Conservation (phyloP, 2,113 vertebrate species). For the Crocuta crocuta region DNA sequence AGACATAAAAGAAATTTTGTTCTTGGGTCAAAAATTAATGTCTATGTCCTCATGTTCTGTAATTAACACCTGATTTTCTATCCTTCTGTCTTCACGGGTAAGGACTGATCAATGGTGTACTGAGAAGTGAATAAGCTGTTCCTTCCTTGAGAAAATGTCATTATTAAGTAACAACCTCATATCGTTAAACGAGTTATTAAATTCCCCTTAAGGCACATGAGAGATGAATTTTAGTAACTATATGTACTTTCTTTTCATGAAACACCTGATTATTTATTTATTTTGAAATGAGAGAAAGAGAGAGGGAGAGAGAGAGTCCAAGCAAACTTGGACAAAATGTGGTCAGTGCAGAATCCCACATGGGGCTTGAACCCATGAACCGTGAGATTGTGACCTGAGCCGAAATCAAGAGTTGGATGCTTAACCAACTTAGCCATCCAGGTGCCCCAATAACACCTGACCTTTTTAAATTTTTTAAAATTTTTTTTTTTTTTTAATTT, state of each 20-base stretch:
- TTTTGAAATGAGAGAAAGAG: too few species aligned
- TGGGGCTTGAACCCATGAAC: too few species aligned
- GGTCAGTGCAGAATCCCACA: too few species aligned
- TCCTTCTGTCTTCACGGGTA: background rate
- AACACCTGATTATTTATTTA: background rate
- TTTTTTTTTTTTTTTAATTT: slow-evolving; percentile 54
- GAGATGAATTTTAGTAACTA: background rate
- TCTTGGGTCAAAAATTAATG: slow-evolving; percentile 91
- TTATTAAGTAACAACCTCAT: background rate
- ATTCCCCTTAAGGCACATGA: background rate
- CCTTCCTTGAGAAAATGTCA: background rate
- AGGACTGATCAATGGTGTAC: background rate
- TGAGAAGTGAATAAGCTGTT: background rate
- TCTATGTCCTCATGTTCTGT: slow-evolving; percentile 91
- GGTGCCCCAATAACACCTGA: too few species aligned
- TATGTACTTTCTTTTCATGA: background rate
- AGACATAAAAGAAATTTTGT: slow-evolving; percentile 91
- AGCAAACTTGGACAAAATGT: too few species aligned
- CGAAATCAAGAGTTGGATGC: too few species aligned
- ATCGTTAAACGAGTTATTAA: background rate
- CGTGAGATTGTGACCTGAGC: too few species aligned
- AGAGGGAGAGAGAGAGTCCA: too few species aligned
- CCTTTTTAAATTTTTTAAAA: slow-evolving; percentile 88
- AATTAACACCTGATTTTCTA: slow-evolving; percentile 88
- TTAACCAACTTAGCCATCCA: too few species aligned